Base-by-base conservation (phyloP, 1,140 invertebrate genomes). In the Drosophila repletoides region DNA sequence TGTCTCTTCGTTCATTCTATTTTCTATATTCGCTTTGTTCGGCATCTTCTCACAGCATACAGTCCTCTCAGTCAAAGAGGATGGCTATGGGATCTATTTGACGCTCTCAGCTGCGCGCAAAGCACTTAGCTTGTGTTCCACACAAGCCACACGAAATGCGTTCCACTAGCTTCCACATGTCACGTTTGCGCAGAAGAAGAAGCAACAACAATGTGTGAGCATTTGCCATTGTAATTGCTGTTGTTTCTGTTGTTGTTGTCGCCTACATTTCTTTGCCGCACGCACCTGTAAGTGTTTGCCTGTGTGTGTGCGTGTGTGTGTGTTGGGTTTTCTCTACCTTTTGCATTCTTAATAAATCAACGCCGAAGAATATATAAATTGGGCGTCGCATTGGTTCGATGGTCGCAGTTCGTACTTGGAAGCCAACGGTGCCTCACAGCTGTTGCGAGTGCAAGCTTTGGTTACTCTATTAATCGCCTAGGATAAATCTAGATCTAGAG, bases 271-370 rank as follows among this genome's bases (percentile, higher is more conserved):
- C 70, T 68, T 68, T 55, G 59, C 49, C 63, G 63, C 72, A 70
- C 70, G 66, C 70, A 72, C 70, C 68, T 76, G 72, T 75, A 49
- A 40, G 48, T 52, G 56, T 52, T 17, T 14, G 14, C 31, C 22
- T 43, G 33, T 33, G 48, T 56, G 60, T 65, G 36, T 63, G 31
- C 7, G 51, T 52, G 34, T 33, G 40, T 2, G 19, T 59, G 69
- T 43, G 5, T 70, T 61, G 46, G 61, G 38, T 58, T 83, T 83
- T 83, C 79, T 83, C 80, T 83, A 59, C 74, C 79, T 87, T 88
- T 89, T 89, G 88, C 87, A 90, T 90, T 89, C 88, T 90, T 90
- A 90, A 89, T 89, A 90, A 90, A 90, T 90, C 87, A 84, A 74
- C 84, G 81, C n/a, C 70, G 88, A 88, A 88, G 88, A 89, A 90